Evolutionary conservation across 2,113 vertebrate species (phyloP).

Genomic region (Deroptyus accipitrinus): DNA sequence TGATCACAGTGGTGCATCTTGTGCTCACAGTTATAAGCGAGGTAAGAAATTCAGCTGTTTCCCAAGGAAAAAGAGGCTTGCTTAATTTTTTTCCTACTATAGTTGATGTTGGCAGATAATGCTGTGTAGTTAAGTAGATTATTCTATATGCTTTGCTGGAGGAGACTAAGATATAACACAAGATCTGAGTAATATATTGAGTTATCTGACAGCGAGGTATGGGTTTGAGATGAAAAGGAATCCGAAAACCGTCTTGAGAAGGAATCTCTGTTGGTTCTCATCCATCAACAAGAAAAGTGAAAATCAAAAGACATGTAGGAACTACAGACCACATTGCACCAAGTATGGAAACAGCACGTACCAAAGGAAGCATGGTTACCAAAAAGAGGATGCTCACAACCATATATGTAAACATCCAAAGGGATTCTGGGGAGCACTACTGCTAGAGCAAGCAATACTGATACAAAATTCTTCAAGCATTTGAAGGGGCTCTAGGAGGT

Average conservation of each 20-base stretch:
- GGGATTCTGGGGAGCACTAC: not conserved
- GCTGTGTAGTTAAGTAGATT: not conserved
- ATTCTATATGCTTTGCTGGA: not conserved
- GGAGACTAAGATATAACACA: not conserved
- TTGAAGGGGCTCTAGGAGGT: not conserved
- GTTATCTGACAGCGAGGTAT: not conserved
- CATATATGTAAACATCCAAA: not conserved
- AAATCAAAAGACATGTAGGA: not conserved
- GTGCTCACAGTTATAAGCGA: not conserved
- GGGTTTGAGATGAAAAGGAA: not conserved
- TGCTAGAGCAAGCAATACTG: not conserved
- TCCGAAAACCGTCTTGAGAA: not conserved
- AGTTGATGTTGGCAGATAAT: not conserved
- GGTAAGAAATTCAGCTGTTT: not conserved
- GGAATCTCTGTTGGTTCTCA: not conserved
- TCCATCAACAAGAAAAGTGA: not conserved
- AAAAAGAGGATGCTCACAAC: not conserved
- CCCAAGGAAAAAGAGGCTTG: not conserved
- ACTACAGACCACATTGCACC: not conserved
- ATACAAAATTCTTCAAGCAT: not conserved
- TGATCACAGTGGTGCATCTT: rapidly evolving
- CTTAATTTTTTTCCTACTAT: not conserved
- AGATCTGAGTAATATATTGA: not conserved
- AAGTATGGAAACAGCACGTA: not conserved
- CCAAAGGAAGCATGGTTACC: not conserved